These are phyloP conservation scores for Penaeus vannamei DNA, from an alignment of 1,140 invertebrate species.

Conservation along the genomic window DNA sequence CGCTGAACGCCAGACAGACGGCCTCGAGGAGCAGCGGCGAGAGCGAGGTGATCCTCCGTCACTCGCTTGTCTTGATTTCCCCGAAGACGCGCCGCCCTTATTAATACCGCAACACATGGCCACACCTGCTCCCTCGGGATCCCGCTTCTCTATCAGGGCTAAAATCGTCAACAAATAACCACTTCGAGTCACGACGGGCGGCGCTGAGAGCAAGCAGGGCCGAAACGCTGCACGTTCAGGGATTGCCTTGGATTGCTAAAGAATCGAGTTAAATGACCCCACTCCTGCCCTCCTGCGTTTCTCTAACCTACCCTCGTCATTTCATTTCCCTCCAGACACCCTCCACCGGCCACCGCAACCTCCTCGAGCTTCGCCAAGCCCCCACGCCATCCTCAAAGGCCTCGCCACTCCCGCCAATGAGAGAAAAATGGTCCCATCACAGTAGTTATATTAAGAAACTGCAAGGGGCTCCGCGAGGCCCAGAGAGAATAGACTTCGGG, in stretches of 20 bases:
- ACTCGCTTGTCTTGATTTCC: slow-evolving; percentile 49
- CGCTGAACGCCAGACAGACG: background rate
- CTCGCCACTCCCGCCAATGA: slow-evolving; percentile 36
- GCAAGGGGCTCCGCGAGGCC: slow-evolving; percentile 46
- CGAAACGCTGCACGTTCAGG: no score
- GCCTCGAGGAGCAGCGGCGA: slow-evolving; percentile 29
- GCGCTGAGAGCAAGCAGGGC: no score
- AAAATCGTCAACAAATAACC: no score
- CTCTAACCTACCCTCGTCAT: no score
- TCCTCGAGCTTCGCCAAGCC: background rate
- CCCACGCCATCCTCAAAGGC: background rate
- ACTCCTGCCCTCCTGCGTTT: no score
- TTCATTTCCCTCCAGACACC: no score
- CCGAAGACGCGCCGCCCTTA: slow-evolving; percentile 26
- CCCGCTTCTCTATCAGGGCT: no score
- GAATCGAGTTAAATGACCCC: no score
- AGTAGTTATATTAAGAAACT: slow-evolving; percentile 53
- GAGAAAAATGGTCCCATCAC: slow-evolving; percentile 56
- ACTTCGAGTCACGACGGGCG: no score
- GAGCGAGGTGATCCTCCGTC: slow-evolving; percentile 43
- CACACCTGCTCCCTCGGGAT: no score
- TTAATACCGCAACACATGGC: no score
- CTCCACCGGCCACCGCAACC: background rate
- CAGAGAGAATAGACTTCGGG: slow-evolving; percentile 50
- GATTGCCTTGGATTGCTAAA: no score